These are phyloP conservation scores for Motacilla tschutschensis DNA, from an alignment of 2,113 vertebrate genomes.

Conservation along the genomic window DNA sequence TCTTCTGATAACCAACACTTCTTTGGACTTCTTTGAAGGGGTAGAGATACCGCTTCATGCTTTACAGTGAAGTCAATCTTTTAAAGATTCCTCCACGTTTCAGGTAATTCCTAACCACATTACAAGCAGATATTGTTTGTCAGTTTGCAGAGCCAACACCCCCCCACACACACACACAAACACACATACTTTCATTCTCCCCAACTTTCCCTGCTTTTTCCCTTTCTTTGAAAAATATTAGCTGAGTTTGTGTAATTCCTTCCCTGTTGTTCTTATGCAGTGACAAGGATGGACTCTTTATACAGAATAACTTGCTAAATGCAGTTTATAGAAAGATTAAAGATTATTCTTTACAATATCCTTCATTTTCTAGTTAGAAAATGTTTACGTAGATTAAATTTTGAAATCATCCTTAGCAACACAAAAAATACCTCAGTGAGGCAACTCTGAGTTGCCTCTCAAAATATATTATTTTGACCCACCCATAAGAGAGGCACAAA, in stretches of 20 bases:
- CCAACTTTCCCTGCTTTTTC: background rate
- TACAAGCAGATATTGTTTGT: conserved; percentile 39
- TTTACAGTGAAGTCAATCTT: conserved; percentile 81
- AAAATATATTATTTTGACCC: background rate
- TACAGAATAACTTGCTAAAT: background rate
- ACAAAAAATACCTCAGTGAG: background rate
- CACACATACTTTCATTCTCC: background rate
- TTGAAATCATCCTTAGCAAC: conserved; percentile 6
- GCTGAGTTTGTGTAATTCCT: background rate
- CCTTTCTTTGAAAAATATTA: background rate
- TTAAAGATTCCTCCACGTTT: conserved; percentile 77
- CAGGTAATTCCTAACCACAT: conserved; percentile 60
- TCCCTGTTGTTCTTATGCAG: background rate
- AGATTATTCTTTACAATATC: background rate
- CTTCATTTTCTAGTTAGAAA: background rate
- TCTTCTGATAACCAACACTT: conserved; percentile 86
- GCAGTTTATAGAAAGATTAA: conserved; percentile 7
- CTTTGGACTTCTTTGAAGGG: conserved; percentile 67
- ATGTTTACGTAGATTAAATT: background rate
- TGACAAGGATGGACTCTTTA: background rate
- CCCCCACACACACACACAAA: background rate
- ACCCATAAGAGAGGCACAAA: background rate
- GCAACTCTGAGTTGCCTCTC: too few species aligned
- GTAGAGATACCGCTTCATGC: conserved; percentile 68
- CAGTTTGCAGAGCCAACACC: background rate